Evolutionary conservation across 2,113 vertebrate species (phyloP), one percentile per base, ranked within the genome.

Genomic region (Eulemur rufifrons): DNA sequence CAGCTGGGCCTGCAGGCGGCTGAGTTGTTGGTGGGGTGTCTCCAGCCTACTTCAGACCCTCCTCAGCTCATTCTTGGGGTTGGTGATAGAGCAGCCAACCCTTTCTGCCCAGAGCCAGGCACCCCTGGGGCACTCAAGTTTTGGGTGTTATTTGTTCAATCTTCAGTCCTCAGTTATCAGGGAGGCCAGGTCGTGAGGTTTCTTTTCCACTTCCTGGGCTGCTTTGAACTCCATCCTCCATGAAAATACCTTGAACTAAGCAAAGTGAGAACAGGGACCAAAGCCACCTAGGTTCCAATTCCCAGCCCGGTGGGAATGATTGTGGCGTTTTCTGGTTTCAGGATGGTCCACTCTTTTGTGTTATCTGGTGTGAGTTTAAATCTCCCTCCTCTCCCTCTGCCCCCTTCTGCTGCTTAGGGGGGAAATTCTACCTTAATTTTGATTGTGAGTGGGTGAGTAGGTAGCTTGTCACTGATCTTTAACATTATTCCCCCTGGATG

Each of bases 81-180:
- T 27, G 66, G 20, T n/a, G 45, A 34, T 56, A n/a, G 47, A 18
- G 47, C 8, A 20, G 83, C 2, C n/a, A 8, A 47, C 27, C 47
- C 47, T 47, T 5, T 25, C 59, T 47, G 34, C 29, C n/a, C 39
- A 45, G 66, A 95, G 39, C 39, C 86, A 59, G 68, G 32, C 45
- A 59, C 69, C 39, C 10, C 7, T 2, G 4, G 69, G 81, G 80
- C 10, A 52, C 27, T 42, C 74, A 69, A 27, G 27, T 92, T 84
- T 66, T 39, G 87, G n/a, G 45, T 64, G 56, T 86, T 93, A 95
- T 92, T 93, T 90, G 71, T 82, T 94, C 69, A 42, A 8, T 74
- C 15, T 10, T 82, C 73, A 73, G 77, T 39, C 69, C 37, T 93
- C 34, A 39, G 1, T 83, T 85, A 82, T 87, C 52, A 14, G 47